Percentiles rank a stretch among this genome's conserved stretches.
Evolutionary conservation across 1,140 invertebrate genomes (phyloP).

Genomic region (Zaprionus camerounensis): DNA sequence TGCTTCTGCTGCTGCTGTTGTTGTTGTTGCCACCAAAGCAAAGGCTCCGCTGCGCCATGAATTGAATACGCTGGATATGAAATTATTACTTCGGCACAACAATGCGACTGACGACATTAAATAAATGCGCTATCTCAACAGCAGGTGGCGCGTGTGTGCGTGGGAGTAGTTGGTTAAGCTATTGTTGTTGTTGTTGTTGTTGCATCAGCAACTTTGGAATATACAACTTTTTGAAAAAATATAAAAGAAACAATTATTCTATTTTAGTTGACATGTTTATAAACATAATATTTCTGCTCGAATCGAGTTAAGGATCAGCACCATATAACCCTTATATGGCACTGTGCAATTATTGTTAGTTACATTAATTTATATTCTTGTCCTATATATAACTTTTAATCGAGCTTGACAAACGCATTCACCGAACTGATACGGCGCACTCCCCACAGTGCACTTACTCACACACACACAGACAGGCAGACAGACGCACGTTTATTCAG

Average conservation of each 20-base stretch:
- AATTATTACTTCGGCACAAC: conserved; percentile 45
- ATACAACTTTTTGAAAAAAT: neutral
- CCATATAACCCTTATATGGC: neutral
- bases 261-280: neutral
- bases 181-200: neutral
- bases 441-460: neutral
- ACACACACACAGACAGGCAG: neutral
- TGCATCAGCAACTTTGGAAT: neutral
- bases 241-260: neutral
- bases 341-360: no score
- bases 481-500: neutral
- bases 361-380: no score
- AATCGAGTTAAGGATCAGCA: neutral
- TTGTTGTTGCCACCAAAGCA: conserved; percentile 21
- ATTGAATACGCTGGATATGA: conserved; percentile 38
- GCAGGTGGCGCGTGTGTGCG: neutral
- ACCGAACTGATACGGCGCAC: neutral
- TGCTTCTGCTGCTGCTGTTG: conserved; percentile 28
- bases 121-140: conserved; percentile 38
- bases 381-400: no score
- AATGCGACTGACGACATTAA: conserved; percentile 69
- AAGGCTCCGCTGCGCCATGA: conserved; percentile 45
- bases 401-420: neutral
- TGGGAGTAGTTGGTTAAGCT: neutral
- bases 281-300: neutral